phyloP scores from a whole-genome alignment of 2,797 vertebrate genomes.

The Meriones psammophilus region DNA sequence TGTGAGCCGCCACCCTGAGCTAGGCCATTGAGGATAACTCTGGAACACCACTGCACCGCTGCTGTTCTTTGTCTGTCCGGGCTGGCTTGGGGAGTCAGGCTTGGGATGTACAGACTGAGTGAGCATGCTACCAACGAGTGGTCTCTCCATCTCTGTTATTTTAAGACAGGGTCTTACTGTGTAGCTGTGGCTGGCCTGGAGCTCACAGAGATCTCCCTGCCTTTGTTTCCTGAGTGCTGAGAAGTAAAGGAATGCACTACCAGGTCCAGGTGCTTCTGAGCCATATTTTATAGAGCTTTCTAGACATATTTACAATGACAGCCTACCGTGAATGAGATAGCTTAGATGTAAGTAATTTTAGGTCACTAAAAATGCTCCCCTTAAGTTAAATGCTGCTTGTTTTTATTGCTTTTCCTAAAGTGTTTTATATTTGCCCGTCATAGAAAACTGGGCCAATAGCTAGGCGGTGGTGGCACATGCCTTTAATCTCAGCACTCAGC shows the following conservation, averaged over 20 bases:
- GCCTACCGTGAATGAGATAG: not conserved
- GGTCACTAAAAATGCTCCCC: constrained; percentile 7
- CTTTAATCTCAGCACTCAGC: not conserved
- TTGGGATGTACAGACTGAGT: not conserved
- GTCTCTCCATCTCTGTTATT: not conserved
- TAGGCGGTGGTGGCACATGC: not conserved
- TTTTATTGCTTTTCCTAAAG: constrained; percentile 52
- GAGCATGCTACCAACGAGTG: not conserved
- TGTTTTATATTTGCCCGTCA: not conserved
- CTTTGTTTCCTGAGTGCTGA: not conserved
- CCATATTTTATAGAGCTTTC: not conserved
- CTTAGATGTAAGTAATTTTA: constrained; percentile 39
- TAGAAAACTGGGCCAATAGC: constrained; percentile 2
- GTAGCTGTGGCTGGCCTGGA: not conserved
- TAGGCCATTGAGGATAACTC: not conserved
- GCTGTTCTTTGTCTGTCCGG: not conserved
- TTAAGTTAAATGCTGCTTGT: constrained; percentile 48
- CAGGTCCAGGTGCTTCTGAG: not conserved
- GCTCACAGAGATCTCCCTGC: not conserved
- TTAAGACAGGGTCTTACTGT: not conserved
- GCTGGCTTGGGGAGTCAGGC: not conserved
- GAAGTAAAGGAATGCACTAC: not conserved
- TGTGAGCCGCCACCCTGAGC: not conserved
- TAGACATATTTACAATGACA: constrained; percentile 7
- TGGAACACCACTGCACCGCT: not conserved